Evolutionary conservation across 2,113 vertebrate genomes (phyloP), one percentile per base, ranked within the genome.

Genomic region (Etheostoma cragini): DNA sequence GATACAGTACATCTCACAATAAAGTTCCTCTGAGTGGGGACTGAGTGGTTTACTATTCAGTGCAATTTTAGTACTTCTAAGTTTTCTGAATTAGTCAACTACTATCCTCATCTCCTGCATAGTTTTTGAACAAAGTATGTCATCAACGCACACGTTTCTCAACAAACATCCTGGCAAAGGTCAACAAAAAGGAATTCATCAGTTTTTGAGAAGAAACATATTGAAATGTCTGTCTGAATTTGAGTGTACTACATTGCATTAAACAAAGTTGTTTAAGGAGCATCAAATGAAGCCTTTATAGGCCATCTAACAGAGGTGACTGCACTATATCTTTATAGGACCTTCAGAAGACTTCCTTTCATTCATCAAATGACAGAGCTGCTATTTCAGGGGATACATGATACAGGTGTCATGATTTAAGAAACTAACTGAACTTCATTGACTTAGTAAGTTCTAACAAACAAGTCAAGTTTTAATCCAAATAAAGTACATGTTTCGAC

Each of bases 1-100:
- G 10, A 45, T 61, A 61, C 11, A 72, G 30, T 26, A 26, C 26
- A 26, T 80, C 74, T 84, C 68, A 67, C 38, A 78, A 73, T 76
- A 66, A 86, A 84, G 26, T 47, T 83, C 15, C 16, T 4, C n/a
- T 46, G 30, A 30, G 30, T 30, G 46, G 58, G n/a, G 21, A 16
- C 7, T 10, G 38, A 61, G 24, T 7, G 14, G 5, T 69, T 71
- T 54, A 38, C 8, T 0, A 10, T 67, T 6, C 5, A 17, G 22
- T 54, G 13, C 5, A 45, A 4, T 54, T 47, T 52, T 8, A 42
- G 46, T 24, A 24, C 50, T 64, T n/a, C n/a, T 35, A 0, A 38
- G 19, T 11, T 61, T 54, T 30, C 33, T 35, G 30, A 72, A 66
- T n/a, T 22, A 13, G 11, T n/a, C 12, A 42, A 42, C 6, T 30